Base-by-base conservation (phyloP, 2,113 vertebrate genomes). In the Penelope pileata region DNA sequence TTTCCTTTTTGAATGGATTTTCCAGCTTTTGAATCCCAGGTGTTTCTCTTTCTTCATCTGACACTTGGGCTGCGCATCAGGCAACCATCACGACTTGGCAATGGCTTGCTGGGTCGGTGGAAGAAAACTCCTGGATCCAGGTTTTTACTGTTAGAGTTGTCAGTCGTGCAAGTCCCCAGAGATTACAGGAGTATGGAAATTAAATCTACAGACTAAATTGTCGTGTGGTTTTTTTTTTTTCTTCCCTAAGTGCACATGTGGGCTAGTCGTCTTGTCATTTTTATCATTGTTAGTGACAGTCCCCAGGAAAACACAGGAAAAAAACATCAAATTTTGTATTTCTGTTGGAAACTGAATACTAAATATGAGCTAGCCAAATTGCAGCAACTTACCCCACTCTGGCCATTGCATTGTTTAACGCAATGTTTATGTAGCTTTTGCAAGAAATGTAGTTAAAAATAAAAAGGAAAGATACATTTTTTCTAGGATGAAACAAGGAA, bases 11-110 rank as follows among this genome's bases (percentile, higher is more conserved):
- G 60, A 86, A 88, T 69, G 29, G 56, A 60, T 92, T 96, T 97
- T 85, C 94, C 82, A 86, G 64, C 43, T 78, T 76, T 67, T 19
- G 56, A 72, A 51, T 83, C 79, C 95, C 96, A 95, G 93, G 94
- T 96, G 95, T 95, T 95, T 96, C 85, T 93, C 43, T 83, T 96
- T 88, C 93, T 91, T 93, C 83, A 88, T 60, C 76, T 96, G 90
- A 91, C 95, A 90, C 83, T 91, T 69, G 45, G 43, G 64, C 56
- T 78, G 73, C 72, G 64, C 85, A 81, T 86, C 94, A 94, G 90
- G 88, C 86, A 96, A 64, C 91, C 62, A 93, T 95, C 96, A 93
- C 3, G 40, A 92, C 70, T 94, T 96, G 85, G 93, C 90, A 88
- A 68, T 94, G 48, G 43, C 70, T 96, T 94, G 15, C 63, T 90